phyloP scores from a whole-genome alignment of 2,113 vertebrate genomes.

The Alaudala cheleensis region DNA sequence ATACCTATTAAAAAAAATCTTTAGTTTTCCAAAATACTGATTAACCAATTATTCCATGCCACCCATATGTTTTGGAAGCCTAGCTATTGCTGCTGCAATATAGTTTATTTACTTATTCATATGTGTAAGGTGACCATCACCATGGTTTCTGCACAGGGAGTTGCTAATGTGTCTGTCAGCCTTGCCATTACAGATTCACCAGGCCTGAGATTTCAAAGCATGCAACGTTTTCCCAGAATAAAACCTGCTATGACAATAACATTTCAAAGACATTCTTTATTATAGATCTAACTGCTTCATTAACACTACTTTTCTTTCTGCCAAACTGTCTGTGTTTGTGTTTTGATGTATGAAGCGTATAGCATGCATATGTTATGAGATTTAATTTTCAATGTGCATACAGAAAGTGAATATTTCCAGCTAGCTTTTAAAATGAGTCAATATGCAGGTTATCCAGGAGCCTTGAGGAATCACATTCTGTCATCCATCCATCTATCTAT shows the following conservation, averaged over 20 bases:
- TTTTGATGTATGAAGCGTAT: background rate
- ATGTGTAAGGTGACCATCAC: constrained; percentile 17
- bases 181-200: background rate
- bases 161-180: background rate
- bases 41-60: background rate
- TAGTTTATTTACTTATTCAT: background rate
- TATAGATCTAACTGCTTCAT: background rate
- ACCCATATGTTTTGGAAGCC: background rate
- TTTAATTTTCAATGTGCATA: background rate
- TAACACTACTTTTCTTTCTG: background rate
- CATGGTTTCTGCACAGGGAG: background rate
- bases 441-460: background rate
- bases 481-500: background rate
- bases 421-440: background rate
- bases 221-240: background rate
- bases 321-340: background rate
- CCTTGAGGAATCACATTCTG: background rate
- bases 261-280: background rate
- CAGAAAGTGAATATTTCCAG: constrained; percentile 32
- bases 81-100: background rate
- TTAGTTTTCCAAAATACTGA: background rate
- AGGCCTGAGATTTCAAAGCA: constrained; percentile 6
- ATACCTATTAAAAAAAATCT: background rate
- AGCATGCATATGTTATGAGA: background rate
- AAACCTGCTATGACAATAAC: background rate